phyloP scores from a whole-genome alignment of 2,113 vertebrate species.

The Talpa occidentalis region DNA sequence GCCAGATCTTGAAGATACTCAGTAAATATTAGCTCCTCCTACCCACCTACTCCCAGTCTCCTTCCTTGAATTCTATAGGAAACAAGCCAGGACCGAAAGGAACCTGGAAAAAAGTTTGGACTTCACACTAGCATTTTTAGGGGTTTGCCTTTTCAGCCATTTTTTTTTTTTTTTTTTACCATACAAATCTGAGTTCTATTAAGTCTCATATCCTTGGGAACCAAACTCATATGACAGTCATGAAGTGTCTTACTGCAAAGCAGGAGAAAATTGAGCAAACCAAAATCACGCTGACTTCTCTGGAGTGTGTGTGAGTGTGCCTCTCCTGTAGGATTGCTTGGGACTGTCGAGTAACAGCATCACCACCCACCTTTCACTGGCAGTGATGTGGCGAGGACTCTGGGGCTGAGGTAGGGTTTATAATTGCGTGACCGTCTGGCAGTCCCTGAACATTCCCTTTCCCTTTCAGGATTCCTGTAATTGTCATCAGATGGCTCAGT shows the following conservation, averaged over 20 bases:
- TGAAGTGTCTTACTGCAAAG: conserved; percentile 68
- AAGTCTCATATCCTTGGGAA: conserved; percentile 63
- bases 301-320: background rate
- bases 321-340: background rate
- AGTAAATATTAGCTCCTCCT: conserved; percentile 11
- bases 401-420: conserved; percentile 45
- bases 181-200: conserved; percentile 46
- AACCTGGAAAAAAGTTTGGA: conserved; percentile 53
- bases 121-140: conserved; percentile 48
- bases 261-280: conserved; percentile 43
- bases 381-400: conserved; percentile 7
- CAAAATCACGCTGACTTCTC: background rate
- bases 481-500: conserved; percentile 77
- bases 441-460: conserved; percentile 67
- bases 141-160: conserved; percentile 43
- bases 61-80: background rate
- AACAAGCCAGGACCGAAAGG: conserved; percentile 23
- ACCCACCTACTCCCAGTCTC: background rate
- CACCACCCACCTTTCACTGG: conserved; percentile 3
- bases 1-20: background rate
- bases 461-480: conserved; percentile 75
- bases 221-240: conserved; percentile 62
- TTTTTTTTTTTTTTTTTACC: background rate
- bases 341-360: conserved; percentile 16
- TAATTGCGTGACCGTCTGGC: conserved; percentile 56